Conservation (phyloP, 2,113 vertebrate species). For the Lagopus leucura region DNA sequence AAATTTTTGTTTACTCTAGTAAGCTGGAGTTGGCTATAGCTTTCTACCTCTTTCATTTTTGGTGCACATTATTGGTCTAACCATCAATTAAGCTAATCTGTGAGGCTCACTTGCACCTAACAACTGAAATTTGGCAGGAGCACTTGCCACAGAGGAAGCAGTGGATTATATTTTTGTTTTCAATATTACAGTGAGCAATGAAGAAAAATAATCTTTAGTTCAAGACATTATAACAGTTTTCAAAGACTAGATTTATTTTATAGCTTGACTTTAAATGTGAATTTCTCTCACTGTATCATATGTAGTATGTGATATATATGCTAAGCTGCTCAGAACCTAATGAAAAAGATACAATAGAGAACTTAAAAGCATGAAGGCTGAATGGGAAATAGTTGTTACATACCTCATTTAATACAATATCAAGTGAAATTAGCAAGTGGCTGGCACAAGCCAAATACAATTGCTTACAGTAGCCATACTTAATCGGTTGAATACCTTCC, state of each 20-base stretch:
- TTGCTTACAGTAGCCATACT: background rate
- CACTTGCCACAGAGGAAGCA: background rate
- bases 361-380: background rate
- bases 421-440: background rate
- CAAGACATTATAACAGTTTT: background rate
- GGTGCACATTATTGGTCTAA: background rate
- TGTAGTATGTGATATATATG: background rate
- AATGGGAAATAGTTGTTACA: background rate
- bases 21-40: constrained; percentile 39
- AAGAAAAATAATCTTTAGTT: background rate
- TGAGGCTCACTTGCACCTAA: background rate
- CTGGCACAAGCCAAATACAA: background rate
- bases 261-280: background rate
- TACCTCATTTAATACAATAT: background rate
- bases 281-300: background rate
- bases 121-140: background rate
- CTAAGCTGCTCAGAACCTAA: background rate
- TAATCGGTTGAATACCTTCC: background rate
- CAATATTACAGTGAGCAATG: background rate
- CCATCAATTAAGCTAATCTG: background rate
- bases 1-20: background rate
- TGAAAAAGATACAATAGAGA: background rate
- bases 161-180: background rate
- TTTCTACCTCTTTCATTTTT: constrained; percentile 3
- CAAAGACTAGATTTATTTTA: background rate